A percentile compares a stretch with the other conserved stretches of the same genome.
Evolutionary conservation across 2,113 vertebrate species (phyloP).

Genomic region (Megaceryle torquata): DNA sequence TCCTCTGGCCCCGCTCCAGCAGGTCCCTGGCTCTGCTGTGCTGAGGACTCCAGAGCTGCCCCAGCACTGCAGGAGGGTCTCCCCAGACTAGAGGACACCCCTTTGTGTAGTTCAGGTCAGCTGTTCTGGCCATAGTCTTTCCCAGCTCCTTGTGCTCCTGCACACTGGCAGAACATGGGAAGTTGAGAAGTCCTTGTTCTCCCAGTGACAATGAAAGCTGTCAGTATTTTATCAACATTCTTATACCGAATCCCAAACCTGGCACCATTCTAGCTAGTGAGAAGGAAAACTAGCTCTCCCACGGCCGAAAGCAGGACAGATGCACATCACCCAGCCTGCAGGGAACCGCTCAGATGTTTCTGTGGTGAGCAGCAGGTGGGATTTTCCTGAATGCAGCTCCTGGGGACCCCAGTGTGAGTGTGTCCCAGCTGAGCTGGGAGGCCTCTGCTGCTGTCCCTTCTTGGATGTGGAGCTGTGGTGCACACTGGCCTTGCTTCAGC

Average conservation of each 20-base stretch:
- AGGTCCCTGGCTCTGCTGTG: too few relatives aligned
- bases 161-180: too few relatives aligned
- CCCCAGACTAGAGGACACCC: too few relatives aligned
- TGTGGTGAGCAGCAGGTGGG: not conserved
- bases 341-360: fast-evolving
- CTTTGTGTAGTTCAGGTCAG: too few relatives aligned
- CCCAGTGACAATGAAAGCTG: too few relatives aligned
- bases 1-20: too few relatives aligned
- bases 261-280: not conserved
- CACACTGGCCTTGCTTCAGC: not conserved
- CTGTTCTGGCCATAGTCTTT: too few relatives aligned
- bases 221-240: not conserved
- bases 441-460: not conserved
- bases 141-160: too few relatives aligned
- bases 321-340: fast-evolving
- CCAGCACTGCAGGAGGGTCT: not conserved
- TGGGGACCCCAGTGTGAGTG: not conserved
- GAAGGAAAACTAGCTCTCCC: not conserved
- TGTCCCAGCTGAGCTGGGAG: too few relatives aligned
- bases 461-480: not conserved
- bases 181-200: too few relatives aligned
- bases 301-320: not conserved
- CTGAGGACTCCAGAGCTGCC: not conserved
- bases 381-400: too few relatives aligned
- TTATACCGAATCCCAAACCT: not conserved